phyloP scores from a whole-genome alignment of 2,888 invertebrate genomes.

The Alitta virens region DNA sequence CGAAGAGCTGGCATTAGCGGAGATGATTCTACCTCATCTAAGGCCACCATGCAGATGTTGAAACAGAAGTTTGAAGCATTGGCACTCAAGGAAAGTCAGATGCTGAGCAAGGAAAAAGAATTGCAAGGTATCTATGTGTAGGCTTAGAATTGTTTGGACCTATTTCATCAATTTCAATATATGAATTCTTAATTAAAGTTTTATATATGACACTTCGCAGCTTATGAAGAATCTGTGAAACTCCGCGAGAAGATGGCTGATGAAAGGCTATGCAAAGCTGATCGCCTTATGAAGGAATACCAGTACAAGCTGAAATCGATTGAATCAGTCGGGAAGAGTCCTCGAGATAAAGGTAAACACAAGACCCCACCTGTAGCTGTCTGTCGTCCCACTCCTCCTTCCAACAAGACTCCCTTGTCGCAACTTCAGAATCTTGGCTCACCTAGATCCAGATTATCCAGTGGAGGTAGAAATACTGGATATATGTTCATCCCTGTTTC shows the following conservation, averaged over 20 bases:
- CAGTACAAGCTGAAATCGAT: not conserved
- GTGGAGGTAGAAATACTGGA: no score
- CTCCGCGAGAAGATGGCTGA: slow-evolving; percentile 10
- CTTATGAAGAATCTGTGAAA: not conserved
- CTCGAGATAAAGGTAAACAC: no score
- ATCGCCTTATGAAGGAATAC: slow-evolving; percentile 17
- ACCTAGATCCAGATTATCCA: no score
- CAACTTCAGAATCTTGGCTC: no score
- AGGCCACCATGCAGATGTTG: no score
- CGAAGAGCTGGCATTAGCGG: no score
- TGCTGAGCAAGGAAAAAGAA: slow-evolving; percentile 9
- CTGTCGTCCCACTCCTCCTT: no score
- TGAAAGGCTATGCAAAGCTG: slow-evolving; percentile 12
- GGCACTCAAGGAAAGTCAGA: not conserved
- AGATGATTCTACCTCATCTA: no score
- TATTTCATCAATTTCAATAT: not conserved
- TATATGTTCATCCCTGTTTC: no score
- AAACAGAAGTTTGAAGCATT: not conserved
- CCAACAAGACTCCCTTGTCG: no score
- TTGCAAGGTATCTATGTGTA: slow-evolving; percentile 7
- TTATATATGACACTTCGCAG: not conserved
- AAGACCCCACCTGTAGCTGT: no score
- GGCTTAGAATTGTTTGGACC: not conserved
- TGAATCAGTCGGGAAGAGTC: not conserved
- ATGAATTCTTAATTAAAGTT: not conserved